Evolutionary conservation across 2,888 invertebrate species (phyloP).

Genomic region (Platycheirus albimanus): DNA sequence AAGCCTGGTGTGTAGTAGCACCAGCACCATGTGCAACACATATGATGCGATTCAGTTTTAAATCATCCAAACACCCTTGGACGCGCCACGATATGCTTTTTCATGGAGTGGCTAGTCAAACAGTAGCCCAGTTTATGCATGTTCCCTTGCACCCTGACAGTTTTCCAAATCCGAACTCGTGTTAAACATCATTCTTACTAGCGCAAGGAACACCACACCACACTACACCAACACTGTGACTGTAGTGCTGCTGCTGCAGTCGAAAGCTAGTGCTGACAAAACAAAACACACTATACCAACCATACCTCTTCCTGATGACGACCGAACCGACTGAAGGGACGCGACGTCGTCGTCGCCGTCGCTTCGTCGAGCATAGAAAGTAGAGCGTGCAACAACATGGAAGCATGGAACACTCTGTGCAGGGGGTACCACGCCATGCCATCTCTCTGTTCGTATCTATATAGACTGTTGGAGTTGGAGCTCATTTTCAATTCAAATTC

Average conservation of each 20-base stretch:
- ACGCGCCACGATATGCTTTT: constrained; percentile 58
- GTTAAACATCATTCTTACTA: constrained; percentile 73
- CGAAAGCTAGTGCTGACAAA: constrained; percentile 65
- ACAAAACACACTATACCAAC: constrained; percentile 37
- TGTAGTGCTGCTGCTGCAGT: no score
- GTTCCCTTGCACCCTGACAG: constrained; percentile 72
- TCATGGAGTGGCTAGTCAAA: constrained; percentile 71
- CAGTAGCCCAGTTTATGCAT: constrained; percentile 74
- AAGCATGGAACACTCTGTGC: constrained; percentile 49
- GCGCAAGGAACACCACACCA: constrained; percentile 47
- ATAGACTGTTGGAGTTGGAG: constrained; percentile 48
- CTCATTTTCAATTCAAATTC: constrained; percentile 73
- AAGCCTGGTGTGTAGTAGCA: constrained; percentile 17
- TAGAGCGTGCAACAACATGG: constrained; percentile 65
- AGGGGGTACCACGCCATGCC: background rate
- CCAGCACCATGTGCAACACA: constrained; percentile 50
- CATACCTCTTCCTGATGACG: constrained; percentile 49
- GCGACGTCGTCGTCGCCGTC: background rate
- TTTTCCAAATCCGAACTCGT: constrained; percentile 73
- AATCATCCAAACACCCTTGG: constrained; percentile 63
- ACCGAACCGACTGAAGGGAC: no score
- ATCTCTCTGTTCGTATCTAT: constrained; percentile 36
- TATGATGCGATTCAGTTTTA: constrained; percentile 50
- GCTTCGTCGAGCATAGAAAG: constrained; percentile 58
- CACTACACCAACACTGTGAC: no score